phyloP scores from a whole-genome alignment of 2,113 vertebrate species.

The Hymenochirus boettgeri region DNA sequence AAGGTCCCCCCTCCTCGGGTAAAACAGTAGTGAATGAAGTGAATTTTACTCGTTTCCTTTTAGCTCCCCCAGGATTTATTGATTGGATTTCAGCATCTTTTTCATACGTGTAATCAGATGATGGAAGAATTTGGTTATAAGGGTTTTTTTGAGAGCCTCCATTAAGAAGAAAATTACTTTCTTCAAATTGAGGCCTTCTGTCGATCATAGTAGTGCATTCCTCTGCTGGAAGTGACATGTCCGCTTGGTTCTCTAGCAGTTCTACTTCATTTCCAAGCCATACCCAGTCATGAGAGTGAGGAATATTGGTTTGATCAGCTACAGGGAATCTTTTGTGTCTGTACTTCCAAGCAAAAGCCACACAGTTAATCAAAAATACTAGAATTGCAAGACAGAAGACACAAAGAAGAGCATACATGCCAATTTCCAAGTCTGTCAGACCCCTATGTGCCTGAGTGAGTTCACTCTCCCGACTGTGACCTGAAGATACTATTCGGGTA shows the following conservation, averaged over 20 bases:
- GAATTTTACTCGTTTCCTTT: slow-evolving; percentile 93
- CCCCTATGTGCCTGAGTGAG: slow-evolving; percentile 75
- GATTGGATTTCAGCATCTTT: slow-evolving; percentile 75
- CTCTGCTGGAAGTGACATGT: slow-evolving; percentile 69
- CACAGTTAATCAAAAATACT: slow-evolving; percentile 95
- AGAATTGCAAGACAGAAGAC: slow-evolving; percentile 95
- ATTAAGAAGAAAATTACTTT: slow-evolving; percentile 90
- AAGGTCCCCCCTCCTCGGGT: slow-evolving; percentile 80
- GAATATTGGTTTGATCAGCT: slow-evolving; percentile 85
- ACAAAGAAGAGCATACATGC: slow-evolving; percentile 93
- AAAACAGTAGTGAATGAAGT: slow-evolving; percentile 92
- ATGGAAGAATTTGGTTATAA: slow-evolving; percentile 76
- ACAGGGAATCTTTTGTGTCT: slow-evolving; percentile 90
- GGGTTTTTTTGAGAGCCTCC: slow-evolving; percentile 77
- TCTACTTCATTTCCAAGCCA: slow-evolving; percentile 92
- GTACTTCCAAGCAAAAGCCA: slow-evolving; percentile 93
- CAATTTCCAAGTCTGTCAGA: slow-evolving; percentile 89
- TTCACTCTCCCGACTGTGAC: slow-evolving; percentile 65
- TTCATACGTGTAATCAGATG: slow-evolving; percentile 75
- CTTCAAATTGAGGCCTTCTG: slow-evolving; percentile 80
- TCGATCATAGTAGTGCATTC: slow-evolving; percentile 85
- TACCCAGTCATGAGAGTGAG: slow-evolving; percentile 95
- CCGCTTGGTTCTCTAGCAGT: slow-evolving; percentile 76
- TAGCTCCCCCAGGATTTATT: slow-evolving; percentile 72
- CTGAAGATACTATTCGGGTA: slow-evolving; percentile 70